These are phyloP conservation scores for Mesoligia furuncula DNA, from an alignment of 2,888 invertebrate species.

Conservation along the genomic window DNA sequence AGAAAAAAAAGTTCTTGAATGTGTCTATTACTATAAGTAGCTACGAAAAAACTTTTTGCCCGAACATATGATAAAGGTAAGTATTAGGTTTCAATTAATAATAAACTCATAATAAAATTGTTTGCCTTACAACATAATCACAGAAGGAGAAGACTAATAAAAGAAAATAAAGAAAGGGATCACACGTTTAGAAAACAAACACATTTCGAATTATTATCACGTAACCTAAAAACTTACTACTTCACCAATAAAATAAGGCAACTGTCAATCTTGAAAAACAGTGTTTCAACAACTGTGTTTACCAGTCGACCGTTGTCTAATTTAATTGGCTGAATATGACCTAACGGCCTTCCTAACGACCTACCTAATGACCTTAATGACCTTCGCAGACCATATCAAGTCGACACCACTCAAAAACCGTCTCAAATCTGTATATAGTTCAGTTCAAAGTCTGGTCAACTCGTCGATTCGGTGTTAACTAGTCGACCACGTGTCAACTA, in stretches of 20 bases:
- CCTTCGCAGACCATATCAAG: conserved; percentile 21
- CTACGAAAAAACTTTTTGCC: conserved; percentile 12
- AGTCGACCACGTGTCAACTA: not conserved
- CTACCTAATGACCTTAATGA: not conserved
- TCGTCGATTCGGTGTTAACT: not conserved
- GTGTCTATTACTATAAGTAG: not conserved
- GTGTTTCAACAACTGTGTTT: not conserved
- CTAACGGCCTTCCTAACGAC: too few species aligned
- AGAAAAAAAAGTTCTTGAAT: not conserved
- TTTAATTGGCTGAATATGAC: conserved; percentile 1
- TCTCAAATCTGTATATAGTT: not conserved
- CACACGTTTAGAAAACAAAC: conserved; percentile 17
- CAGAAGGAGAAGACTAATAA: conserved; percentile 19
- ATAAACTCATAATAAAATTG: conserved; percentile 28
- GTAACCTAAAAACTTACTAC: conserved; percentile 13
- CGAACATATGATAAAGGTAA: conserved; percentile 1
- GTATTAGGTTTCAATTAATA: conserved; percentile 41
- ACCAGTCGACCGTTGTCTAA: not conserved
- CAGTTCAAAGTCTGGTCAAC: not conserved
- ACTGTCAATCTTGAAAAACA: not conserved
- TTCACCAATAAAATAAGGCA: not conserved
- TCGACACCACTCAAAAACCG: not conserved
- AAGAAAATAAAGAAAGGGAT: conserved; percentile 3
- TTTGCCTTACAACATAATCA: conserved; percentile 44
- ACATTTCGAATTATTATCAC: conserved; percentile 27